These are phyloP conservation scores for cattle (Bos taurus) DNA, from an alignment of 2,113 vertebrate genomes.

Conservation along the genomic window ARS-UCD2.0 NC_037328.1:23924501-23925000, in stretches of 20 bases:
- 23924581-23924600: constrained; percentile 67
- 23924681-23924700: constrained; percentile 16
- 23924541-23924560: constrained; percentile 36
- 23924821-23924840: neutral
- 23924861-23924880: neutral
- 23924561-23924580: constrained; percentile 2
- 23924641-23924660: constrained; percentile 58
- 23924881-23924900: neutral
- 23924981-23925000: neutral
- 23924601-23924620: constrained; percentile 67
- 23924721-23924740: neutral
- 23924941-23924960: neutral
- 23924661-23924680: constrained; percentile 65
- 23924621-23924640: constrained; percentile 59
- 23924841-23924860: neutral
- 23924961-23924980: neutral
- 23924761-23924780: neutral
- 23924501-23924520: neutral
- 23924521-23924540: neutral
- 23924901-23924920: neutral
- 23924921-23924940: neutral
- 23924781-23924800: neutral
- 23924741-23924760: neutral
- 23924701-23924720: neutral
- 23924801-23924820: neutral